These are phyloP conservation scores for Drosophila paramelanica DNA, from an alignment of 2,888 invertebrate genomes.

Conservation along the genomic window DNA sequence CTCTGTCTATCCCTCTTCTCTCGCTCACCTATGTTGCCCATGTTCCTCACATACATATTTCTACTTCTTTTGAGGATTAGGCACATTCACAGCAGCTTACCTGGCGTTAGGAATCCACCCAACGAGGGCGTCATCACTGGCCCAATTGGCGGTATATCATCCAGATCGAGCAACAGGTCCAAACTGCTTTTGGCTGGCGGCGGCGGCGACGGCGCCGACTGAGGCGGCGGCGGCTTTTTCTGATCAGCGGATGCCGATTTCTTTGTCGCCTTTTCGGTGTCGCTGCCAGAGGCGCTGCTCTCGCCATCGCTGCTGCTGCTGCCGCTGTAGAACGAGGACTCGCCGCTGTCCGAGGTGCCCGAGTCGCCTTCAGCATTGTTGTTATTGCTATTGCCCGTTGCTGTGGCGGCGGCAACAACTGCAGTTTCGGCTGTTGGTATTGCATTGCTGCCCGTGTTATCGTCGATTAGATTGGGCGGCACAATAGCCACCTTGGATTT, in stretches of 20 bases:
- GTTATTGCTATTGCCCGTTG: constrained; percentile 39
- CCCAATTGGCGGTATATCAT: constrained; percentile 89
- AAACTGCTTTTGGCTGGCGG: constrained; percentile 88
- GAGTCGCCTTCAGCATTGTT: constrained; percentile 44
- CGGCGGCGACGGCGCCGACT: neutral
- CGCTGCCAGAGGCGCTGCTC: constrained; percentile 44
- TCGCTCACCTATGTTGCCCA: no score
- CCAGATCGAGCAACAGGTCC: constrained; percentile 93
- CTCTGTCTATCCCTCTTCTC: neutral
- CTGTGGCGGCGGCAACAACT: neutral
- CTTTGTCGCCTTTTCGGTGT: constrained; percentile 18
- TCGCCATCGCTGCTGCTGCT: constrained; percentile 51
- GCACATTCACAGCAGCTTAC: constrained; percentile 64
- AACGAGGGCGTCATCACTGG: constrained; percentile 91
- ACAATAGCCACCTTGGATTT: constrained; percentile 32
- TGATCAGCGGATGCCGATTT: constrained; percentile 9
- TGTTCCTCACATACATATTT: no score
- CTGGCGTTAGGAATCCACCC: constrained; percentile 91
- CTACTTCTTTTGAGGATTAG: no score
- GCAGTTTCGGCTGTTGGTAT: neutral
- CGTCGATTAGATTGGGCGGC: constrained; percentile 34
- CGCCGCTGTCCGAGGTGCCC: constrained; percentile 80
- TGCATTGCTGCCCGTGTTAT: constrained; percentile 17
- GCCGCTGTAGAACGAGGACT: constrained; percentile 75
- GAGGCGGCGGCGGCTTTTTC: constrained; percentile 6